phyloP scores from a whole-genome alignment of 2,113 vertebrate species.

The Cyprinodon brontotheroides region DNA sequence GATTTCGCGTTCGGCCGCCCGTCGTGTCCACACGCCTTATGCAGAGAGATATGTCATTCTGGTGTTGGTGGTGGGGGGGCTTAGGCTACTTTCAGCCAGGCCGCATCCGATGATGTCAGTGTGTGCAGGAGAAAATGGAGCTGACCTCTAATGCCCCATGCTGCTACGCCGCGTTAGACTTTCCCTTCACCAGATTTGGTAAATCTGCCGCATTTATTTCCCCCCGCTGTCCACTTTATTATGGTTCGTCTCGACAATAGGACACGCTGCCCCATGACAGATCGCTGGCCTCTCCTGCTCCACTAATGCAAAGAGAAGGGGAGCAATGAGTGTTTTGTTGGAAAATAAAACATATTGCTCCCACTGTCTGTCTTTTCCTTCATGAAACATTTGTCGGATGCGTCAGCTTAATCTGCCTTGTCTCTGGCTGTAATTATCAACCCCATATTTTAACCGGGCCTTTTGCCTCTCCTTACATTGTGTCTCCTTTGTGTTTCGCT shows the following conservation, averaged over 20 bases:
- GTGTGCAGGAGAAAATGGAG: constrained; percentile 64
- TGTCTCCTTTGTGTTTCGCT: constrained; percentile 71
- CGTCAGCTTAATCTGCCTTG: constrained; percentile 73
- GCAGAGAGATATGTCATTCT: constrained; percentile 74
- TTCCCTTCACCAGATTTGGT: constrained; percentile 64
- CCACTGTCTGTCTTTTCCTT: constrained; percentile 63
- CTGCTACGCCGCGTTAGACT: constrained; percentile 68
- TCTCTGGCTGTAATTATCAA: constrained; percentile 78
- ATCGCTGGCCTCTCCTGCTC: constrained; percentile 48
- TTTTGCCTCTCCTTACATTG: constrained; percentile 66
- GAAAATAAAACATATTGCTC: constrained; percentile 65
- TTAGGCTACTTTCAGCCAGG: constrained; percentile 75
- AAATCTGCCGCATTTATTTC: constrained; percentile 65
- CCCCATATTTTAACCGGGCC: constrained; percentile 58
- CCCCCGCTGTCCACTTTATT: constrained; percentile 67
- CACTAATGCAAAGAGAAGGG: constrained; percentile 61
- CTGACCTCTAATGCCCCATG: constrained; percentile 67
- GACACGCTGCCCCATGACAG: constrained; percentile 63
- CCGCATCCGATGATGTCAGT: constrained; percentile 69
- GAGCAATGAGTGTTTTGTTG: constrained; percentile 58
- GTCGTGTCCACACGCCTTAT: constrained; percentile 64
- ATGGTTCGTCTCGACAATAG: constrained; percentile 52
- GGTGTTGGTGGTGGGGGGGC: constrained; percentile 27
- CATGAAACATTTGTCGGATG: constrained; percentile 62
- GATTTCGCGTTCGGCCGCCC: constrained; percentile 75